Evolutionary conservation across 2,113 vertebrate genomes (phyloP).

Genomic region (Scalopus aquaticus): DNA sequence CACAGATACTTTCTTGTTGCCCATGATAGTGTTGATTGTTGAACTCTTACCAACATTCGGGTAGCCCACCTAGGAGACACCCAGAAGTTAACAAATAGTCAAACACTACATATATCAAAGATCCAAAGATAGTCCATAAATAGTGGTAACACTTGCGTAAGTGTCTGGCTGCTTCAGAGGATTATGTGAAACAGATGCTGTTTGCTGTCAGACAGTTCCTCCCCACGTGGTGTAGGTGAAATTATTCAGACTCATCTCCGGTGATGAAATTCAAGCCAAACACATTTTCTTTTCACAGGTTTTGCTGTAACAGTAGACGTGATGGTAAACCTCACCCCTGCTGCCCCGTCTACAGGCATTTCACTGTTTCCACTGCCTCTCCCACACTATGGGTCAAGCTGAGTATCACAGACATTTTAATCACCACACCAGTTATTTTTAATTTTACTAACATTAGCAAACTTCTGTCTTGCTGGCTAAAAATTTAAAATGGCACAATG

Average conservation of each 20-base stretch:
- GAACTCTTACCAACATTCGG: slow-evolving; percentile 99
- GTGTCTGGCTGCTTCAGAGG: neutral
- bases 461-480: neutral
- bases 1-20: slow-evolving; percentile 97
- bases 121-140: neutral
- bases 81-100: neutral
- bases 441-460: neutral
- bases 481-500: neutral
- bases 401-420: neutral
- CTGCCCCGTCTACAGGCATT: neutral
- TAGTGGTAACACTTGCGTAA: neutral
- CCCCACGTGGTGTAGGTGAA: neutral
- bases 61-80: slow-evolving; percentile 91
- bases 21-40: slow-evolving; percentile 97
- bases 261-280: neutral
- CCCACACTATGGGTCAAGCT: neutral
- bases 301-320: neutral
- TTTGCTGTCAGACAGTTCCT: neutral
- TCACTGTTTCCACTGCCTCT: neutral
- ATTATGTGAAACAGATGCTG: neutral
- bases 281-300: neutral
- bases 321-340: neutral
- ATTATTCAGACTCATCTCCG: neutral
- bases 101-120: neutral
- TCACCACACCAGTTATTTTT: neutral